Conservation (phyloP, 2,797 vertebrate genomes). For the Malacoraja senta region DNA sequence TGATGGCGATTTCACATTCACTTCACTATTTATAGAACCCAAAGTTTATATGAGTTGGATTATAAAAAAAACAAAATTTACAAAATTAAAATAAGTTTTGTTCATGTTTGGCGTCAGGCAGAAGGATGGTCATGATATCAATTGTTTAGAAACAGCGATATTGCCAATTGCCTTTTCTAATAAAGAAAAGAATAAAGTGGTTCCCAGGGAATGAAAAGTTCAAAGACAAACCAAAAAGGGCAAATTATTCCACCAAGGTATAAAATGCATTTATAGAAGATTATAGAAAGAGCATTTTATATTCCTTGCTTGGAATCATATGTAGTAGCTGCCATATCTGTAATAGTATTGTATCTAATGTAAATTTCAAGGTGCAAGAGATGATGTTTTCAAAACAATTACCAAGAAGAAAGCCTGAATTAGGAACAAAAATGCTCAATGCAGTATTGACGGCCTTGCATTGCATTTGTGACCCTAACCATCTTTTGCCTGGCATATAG, state of each 20-base stretch:
- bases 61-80: not conserved
- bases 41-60: not conserved
- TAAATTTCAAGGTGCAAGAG: not conserved
- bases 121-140: not conserved
- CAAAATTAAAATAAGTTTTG: not conserved
- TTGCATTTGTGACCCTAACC: not conserved
- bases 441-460: not conserved
- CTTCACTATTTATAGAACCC: not conserved
- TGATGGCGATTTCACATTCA: not conserved
- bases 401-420: not conserved
- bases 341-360: not conserved
- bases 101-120: not conserved
- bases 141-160: too few relatives aligned
- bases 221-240: not conserved
- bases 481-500: too few relatives aligned
- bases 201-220: not conserved
- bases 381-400: not conserved
- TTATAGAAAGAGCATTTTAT: not conserved
- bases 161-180: not conserved
- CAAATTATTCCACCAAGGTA: not conserved
- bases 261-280: not conserved
- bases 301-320: not conserved
- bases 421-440: not conserved
- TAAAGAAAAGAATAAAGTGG: not conserved
- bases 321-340: not conserved